Evolutionary conservation across 2,888 invertebrate genomes (phyloP), one percentile per base, ranked within the genome.

Genomic region (Chelonus formosanus): DNA sequence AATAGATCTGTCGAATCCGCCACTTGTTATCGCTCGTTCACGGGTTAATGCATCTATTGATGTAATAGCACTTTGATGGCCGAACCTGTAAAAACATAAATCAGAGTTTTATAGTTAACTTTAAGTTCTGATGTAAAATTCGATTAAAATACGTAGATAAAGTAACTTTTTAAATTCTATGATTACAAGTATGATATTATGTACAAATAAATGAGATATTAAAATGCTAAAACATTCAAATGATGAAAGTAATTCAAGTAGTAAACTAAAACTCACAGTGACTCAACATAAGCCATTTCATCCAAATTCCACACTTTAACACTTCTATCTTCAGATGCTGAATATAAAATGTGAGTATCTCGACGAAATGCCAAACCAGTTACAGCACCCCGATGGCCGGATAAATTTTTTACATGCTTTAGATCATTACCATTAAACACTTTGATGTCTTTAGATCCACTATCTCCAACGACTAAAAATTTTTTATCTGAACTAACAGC

Each of bases 221-320:
- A 20, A 20, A 20, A 2, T 20, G 20, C 20, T 20, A 20, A 20
- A 20, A 20, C 20, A 20, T 20, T 20, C 2, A 20, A 20, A 20
- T 20, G 20, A 20, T 20, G 20, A 20, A 20, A 20, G 40, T 5
- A 40, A 6, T 40, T 6, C 43, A 32, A 62, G 56, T 53, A 32
- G 4, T 31, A 55, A 52, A 45, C 57, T n/a, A 6, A 32, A 48
- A 73, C 85, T 82, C 79, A 94, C 87, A 98, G 86, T 61, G 95
- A 95, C 86, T 98, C 98, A 6, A 97, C 93, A 84, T 97, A 98
- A 2, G 94, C 92, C 94, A 97, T 94, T 84, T 98, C 97, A 85
- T 96, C 95, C 63, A 98, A 86, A 72, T 94, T 95, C 98, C 98
- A 99, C 65, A 97, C 91, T 87, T 97, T 96, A 0, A 97, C 92